phyloP scores from a whole-genome alignment of 2,113 vertebrate species.

The Polypterus bichir region DNA sequence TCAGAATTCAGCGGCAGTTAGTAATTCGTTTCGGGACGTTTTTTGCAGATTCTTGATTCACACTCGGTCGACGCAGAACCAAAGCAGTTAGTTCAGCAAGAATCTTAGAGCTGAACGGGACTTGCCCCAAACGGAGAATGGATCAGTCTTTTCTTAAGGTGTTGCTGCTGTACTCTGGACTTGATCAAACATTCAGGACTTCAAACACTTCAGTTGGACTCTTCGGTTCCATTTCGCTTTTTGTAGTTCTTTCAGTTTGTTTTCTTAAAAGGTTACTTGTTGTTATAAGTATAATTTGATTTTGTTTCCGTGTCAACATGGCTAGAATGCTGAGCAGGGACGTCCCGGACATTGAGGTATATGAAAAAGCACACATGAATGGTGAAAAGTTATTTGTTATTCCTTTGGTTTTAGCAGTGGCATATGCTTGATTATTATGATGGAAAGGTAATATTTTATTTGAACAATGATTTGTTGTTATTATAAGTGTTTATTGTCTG shows the following conservation, averaged over 20 bases:
- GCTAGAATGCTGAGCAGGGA: slow-evolving; percentile 58
- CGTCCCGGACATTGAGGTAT: slow-evolving; percentile 69
- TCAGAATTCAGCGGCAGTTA: too few species aligned
- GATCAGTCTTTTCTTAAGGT: slow-evolving; percentile 8
- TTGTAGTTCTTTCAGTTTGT: slow-evolving; percentile 3
- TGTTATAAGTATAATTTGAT: not conserved
- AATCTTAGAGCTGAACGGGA: not conserved
- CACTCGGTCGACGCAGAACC: too few species aligned
- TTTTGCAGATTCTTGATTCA: too few species aligned
- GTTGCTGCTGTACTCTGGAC: slow-evolving; percentile 2
- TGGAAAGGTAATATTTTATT: too few species aligned
- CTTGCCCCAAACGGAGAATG: not conserved
- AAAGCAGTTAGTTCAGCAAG: too few species aligned
- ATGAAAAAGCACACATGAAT: not conserved
- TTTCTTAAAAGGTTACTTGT: slow-evolving; percentile 9
- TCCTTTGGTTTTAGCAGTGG: too few species aligned
- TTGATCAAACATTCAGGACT: slow-evolving; percentile 10
- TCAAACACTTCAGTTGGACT: slow-evolving; percentile 13
- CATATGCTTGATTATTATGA: too few species aligned
- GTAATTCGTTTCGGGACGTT: too few species aligned
- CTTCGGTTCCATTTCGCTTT: not conserved
- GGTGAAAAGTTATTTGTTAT: too few species aligned
- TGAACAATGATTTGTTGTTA: too few species aligned
- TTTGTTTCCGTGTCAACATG: slow-evolving; percentile 30
- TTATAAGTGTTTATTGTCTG: too few species aligned